A percentile compares a stretch with the other conserved stretches of the same genome.
phyloP scores from a whole-genome alignment of 1,140 invertebrate genomes.

The Coptotermes formosanus region DNA sequence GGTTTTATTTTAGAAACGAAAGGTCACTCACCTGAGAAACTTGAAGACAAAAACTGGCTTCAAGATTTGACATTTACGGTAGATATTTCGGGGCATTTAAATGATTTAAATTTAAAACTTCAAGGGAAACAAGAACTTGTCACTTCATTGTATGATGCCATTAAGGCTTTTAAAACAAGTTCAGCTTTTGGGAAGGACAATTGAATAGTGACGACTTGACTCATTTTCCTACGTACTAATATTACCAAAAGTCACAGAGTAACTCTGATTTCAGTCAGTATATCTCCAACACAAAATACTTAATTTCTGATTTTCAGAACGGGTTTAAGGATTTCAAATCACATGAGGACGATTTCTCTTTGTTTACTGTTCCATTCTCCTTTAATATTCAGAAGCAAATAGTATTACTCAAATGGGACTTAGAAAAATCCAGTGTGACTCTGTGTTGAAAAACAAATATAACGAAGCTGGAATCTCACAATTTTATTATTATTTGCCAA shows the following conservation, averaged over 20 bases:
- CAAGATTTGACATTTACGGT: conserved; percentile 25
- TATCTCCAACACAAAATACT: background rate
- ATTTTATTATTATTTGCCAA: background rate
- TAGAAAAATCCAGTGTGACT: too few relatives aligned
- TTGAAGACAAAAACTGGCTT: conserved; percentile 20
- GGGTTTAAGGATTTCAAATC: conserved; percentile 11
- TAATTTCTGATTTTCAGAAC: conserved; percentile 6
- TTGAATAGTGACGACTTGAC: conserved; percentile 22
- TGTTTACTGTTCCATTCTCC: conserved; percentile 22
- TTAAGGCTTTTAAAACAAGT: too few relatives aligned
- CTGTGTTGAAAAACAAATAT: background rate
- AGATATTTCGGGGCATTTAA: background rate
- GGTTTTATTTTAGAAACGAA: too few relatives aligned
- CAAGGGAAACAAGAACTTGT: conserved; percentile 23
- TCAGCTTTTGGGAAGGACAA: conserved; percentile 25
- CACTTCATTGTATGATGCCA: conserved; percentile 20
- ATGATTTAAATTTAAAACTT: conserved; percentile 15
- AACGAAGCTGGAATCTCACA: background rate
- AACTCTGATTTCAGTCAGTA: too few relatives aligned
- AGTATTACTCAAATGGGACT: conserved; percentile 19
- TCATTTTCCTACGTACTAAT: background rate
- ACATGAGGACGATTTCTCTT: too few relatives aligned
- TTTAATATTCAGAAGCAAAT: conserved; percentile 25
- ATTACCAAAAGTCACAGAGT: too few relatives aligned
- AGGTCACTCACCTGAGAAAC: background rate